These are phyloP conservation scores for Zaprionus vittiger DNA, from an alignment of 1,140 invertebrate species.

Conservation along the genomic window DNA sequence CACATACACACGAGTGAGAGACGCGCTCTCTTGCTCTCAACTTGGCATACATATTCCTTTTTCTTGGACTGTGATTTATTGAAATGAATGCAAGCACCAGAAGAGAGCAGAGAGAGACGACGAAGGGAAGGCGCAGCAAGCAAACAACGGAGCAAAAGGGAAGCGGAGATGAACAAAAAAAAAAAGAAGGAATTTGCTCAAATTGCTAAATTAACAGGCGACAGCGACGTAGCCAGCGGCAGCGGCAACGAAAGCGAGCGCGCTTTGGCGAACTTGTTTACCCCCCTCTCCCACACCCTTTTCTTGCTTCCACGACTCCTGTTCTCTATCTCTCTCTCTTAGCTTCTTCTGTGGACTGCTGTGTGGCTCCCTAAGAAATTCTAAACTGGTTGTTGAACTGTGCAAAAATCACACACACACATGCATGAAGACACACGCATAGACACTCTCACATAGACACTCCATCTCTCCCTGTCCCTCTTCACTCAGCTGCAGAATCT, in stretches of 20 bases:
- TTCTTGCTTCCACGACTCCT: background rate
- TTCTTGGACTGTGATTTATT: slow-evolving; percentile 54
- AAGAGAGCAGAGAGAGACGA: slow-evolving; percentile 17
- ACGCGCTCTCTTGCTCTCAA: slow-evolving; percentile 26
- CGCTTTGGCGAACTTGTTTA: slow-evolving; percentile 70
- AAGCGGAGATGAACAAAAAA: background rate
- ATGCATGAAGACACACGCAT: slow-evolving; percentile 1
- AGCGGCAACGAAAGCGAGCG: slow-evolving; percentile 70
- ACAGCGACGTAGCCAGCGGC: slow-evolving; percentile 22
- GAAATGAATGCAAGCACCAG: slow-evolving; percentile 51
- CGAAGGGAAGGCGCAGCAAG: slow-evolving; percentile 1
- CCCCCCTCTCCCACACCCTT: background rate
- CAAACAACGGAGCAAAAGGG: slow-evolving; percentile 3
- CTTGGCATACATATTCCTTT: slow-evolving; percentile 37
- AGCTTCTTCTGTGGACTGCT: slow-evolving; percentile 4
- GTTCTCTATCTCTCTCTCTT: background rate
- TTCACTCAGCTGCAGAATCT: slow-evolving; percentile 27
- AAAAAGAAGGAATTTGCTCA: slow-evolving; percentile 57
- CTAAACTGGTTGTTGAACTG: slow-evolving; percentile 78
- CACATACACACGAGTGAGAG: slow-evolving; percentile 7
- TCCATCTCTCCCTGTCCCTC: background rate
- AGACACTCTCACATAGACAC: background rate
- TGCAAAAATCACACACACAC: slow-evolving; percentile 34
- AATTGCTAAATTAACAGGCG: slow-evolving; percentile 72
- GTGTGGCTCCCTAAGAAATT: slow-evolving; percentile 56